Percentiles rank a stretch among this genome's conserved stretches.
Conservation (phyloP, 2,888 invertebrate genomes). For the Coelopa pilipes region DNA sequence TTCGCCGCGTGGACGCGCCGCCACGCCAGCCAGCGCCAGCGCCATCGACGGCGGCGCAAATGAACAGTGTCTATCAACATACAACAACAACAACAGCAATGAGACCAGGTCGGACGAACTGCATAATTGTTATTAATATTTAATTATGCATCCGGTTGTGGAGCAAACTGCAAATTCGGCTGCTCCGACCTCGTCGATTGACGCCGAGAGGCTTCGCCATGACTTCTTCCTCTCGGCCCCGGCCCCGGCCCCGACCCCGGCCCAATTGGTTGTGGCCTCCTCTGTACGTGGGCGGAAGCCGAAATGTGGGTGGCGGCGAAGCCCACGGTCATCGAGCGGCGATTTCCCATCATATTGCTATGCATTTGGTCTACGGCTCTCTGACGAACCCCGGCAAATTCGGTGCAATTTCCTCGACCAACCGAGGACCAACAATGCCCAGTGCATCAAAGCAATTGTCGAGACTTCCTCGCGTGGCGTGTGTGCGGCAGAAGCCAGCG, state of each 20-base stretch:
- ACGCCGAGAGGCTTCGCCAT: slow-evolving; percentile 1
- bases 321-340: too few species aligned
- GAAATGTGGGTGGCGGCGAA: too few species aligned
- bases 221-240: slow-evolving; percentile 6
- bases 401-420: too few species aligned
- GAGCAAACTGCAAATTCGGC: slow-evolving; percentile 15
- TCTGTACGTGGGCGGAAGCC: too few species aligned
- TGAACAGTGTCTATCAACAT: too few species aligned
- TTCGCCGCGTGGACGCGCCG: slow-evolving; percentile 1
- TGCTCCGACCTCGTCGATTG: slow-evolving; percentile 13
- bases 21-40: not conserved
- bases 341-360: too few species aligned
- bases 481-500: not conserved
- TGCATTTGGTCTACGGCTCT: too few species aligned
- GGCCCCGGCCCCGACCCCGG: not conserved
- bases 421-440: too few species aligned
- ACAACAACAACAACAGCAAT: too few species aligned
- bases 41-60: not conserved
- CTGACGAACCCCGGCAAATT: too few species aligned
- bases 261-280: too few species aligned
- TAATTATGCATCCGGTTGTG: slow-evolving; percentile 35
- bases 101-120: not conserved
- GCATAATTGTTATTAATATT: slow-evolving; percentile 30
- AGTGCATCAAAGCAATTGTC: too few species aligned
- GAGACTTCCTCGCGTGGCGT: not conserved